Percentiles rank a stretch among this genome's conserved stretches.
These are phyloP conservation scores for Trissolcus basalis DNA, from an alignment of 1,140 invertebrate genomes.

Conservation along the genomic window DNA sequence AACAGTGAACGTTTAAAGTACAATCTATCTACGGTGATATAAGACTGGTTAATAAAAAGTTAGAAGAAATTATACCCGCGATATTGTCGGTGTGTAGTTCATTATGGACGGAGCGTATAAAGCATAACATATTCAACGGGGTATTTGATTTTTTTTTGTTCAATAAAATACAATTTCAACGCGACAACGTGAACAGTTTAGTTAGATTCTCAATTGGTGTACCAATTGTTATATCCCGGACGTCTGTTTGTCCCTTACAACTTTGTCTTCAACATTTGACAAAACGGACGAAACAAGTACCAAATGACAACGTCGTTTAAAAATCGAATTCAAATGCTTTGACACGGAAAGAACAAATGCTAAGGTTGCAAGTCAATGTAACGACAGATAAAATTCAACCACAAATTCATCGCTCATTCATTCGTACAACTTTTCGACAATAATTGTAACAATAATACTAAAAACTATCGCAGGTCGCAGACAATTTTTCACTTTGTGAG, in stretches of 20 bases:
- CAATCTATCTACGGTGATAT: background rate
- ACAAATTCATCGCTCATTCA: no score
- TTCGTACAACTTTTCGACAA: no score
- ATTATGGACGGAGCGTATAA: constrained; percentile 65
- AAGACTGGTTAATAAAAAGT: constrained; percentile 4
- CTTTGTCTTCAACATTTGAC: background rate
- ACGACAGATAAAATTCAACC: no score
- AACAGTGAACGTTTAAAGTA: background rate
- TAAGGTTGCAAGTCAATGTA: no score
- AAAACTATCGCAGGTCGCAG: no score
- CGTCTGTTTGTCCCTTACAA: constrained; percentile 8
- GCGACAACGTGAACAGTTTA: constrained; percentile 59
- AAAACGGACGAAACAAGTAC: no score
- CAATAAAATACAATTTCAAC: constrained; percentile 66
- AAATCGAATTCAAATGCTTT: no score
- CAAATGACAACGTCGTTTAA: no score
- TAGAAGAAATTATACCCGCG: constrained; percentile 13
- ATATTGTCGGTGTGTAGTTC: constrained; percentile 50
- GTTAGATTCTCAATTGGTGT: constrained; percentile 31
- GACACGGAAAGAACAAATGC: no score
- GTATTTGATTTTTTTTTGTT: constrained; percentile 52
- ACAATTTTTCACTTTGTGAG: no score
- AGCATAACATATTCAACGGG: constrained; percentile 64
- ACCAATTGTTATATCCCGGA: constrained; percentile 9
- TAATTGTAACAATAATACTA: no score